Base-by-base conservation (phyloP, 35 echinoderm and acorn worm genomes). In the Apostichopus californicus region DNA sequence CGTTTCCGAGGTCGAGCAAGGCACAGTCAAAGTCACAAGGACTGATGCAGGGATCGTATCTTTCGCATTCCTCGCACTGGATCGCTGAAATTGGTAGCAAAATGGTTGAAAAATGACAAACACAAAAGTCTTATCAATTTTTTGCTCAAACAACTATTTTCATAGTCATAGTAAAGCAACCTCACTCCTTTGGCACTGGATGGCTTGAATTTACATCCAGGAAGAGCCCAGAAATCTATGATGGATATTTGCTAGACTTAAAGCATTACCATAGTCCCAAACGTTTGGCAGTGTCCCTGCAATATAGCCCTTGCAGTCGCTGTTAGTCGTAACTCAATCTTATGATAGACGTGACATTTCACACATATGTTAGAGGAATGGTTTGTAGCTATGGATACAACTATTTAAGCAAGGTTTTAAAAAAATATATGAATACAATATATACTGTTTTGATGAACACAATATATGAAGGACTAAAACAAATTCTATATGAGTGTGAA, bases 11-110 rank as follows among this genome's bases (percentile, higher is more conserved):
- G 5, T 55, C 90, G 25, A 86, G 24, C 21, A 93, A 85, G n/a
- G 56, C 65, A 53, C 93, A 97, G 28, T 83, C 81, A 22, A 78
- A 86, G 2, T 95, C 68, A 73, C 96, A 98, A 46, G 94, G 87
- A 28, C 91, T 90, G 6, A 98, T 91, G 70, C 96, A 98, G 12
- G 96, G 96, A 18, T 93, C 87, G 24, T 98, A 98, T 53, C 75
- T 83, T 14, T 80, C 54, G 68, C 96, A 98, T 17, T 90, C 96
- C 8, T 95, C 90, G 58, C 96, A 98, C 79, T 95, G 94, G 20
- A 98, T 95, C 1, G 96, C 96, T 98, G 90, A 61, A 79, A 46
- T 46, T 46, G 34, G 34, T 46, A 46, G 34, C 34, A 46, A 46
- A 46, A 46, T 46, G 34, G 34, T 46, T 46, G 34, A 2, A 46